Percentiles rank a stretch among this genome's conserved stretches.
phyloP scores from a whole-genome alignment of 2,113 vertebrate species.

The Pachycephala philippinensis region DNA sequence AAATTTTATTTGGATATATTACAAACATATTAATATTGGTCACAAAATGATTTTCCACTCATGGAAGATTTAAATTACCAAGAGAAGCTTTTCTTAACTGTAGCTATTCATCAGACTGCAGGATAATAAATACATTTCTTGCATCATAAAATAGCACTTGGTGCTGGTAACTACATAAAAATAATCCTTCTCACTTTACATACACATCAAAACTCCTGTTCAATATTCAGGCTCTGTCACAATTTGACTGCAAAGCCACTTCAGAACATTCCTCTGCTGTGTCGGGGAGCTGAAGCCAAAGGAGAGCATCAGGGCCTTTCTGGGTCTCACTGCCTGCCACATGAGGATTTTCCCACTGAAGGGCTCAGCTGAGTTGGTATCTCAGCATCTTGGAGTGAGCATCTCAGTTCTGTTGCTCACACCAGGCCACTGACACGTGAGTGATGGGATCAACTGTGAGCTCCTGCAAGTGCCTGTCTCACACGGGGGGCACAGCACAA shows the following conservation, averaged over 20 bases:
- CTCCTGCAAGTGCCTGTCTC: neutral
- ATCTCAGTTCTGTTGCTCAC: neutral
- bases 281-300: neutral
- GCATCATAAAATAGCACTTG: neutral
- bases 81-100: neutral
- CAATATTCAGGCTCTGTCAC: neutral
- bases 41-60: neutral
- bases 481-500: neutral
- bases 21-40: neutral
- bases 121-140: neutral
- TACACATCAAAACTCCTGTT: neutral
- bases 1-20: neutral
- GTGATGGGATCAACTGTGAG: fast-evolving
- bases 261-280: neutral
- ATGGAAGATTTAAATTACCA: neutral
- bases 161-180: neutral
- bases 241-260: neutral
- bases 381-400: neutral
- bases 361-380: neutral
- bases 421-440: neutral
- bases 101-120: neutral
- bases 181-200: neutral
- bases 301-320: neutral
- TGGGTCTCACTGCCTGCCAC: neutral
- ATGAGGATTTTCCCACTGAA: neutral